Conservation (phyloP, 2,888 invertebrate genomes). For the Baccha elongata region DNA sequence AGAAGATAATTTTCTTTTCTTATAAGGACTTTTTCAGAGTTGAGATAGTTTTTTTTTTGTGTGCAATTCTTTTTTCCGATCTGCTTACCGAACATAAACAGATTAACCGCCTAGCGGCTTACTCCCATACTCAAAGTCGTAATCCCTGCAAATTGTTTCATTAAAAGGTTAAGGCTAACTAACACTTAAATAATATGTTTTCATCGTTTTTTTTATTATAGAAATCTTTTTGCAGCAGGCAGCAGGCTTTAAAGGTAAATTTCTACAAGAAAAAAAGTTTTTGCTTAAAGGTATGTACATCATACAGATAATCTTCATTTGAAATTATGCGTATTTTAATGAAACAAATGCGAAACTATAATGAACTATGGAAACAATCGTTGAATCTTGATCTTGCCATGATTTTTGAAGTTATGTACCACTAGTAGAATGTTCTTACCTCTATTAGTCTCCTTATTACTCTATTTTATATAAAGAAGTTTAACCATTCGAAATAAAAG, state of each 20-base stretch:
- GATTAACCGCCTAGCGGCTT: slow-evolving; percentile 83
- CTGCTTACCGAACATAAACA: slow-evolving; percentile 82
- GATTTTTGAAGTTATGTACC: no score
- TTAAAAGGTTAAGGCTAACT: slow-evolving; percentile 82
- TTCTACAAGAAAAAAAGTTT: neutral
- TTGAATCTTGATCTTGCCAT: no score
- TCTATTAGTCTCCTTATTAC: no score
- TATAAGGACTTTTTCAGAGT: slow-evolving; percentile 61
- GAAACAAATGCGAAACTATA: no score
- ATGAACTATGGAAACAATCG: no score
- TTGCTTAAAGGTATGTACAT: no score
- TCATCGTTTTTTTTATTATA: slow-evolving; percentile 42
- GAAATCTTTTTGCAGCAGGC: neutral
- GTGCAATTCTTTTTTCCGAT: slow-evolving; percentile 76
- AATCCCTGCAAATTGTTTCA: slow-evolving; percentile 83
- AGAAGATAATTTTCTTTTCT: slow-evolving; percentile 73
- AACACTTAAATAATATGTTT: slow-evolving; percentile 78
- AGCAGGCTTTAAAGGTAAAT: slow-evolving; percentile 27
- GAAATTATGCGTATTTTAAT: no score
- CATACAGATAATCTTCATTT: no score
- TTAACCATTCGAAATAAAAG: no score
- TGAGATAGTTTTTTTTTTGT: slow-evolving; percentile 74
- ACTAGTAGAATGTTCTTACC: no score
- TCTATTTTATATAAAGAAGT: no score
- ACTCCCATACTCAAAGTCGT: slow-evolving; percentile 74